phyloP scores from a whole-genome alignment of 2,113 vertebrate species.

The Actinemys pallida region DNA sequence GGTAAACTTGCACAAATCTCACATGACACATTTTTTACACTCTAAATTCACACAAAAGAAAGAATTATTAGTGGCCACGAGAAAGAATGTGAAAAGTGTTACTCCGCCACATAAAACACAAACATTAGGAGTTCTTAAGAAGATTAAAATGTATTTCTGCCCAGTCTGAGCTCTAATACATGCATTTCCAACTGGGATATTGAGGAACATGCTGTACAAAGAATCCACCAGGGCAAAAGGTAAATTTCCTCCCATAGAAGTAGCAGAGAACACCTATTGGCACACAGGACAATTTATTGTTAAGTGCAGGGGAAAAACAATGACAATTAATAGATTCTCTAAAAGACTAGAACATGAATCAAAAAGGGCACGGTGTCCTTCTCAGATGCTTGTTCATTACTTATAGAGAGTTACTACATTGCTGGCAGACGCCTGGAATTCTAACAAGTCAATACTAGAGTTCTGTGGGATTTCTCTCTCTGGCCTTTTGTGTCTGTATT shows the following conservation, averaged over 20 bases:
- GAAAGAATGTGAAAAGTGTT: background rate
- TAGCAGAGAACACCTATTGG: constrained; percentile 1
- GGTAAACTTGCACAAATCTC: background rate
- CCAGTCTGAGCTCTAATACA: background rate
- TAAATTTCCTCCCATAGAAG: background rate
- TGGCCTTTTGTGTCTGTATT: constrained; percentile 32
- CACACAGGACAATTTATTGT: constrained; percentile 13
- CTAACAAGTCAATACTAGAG: constrained; percentile 40
- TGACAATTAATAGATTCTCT: background rate
- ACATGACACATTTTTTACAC: background rate
- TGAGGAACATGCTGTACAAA: background rate
- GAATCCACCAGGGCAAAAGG: background rate
- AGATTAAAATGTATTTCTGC: background rate
- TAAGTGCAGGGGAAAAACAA: constrained; percentile 14
- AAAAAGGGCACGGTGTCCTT: constrained; percentile 47
- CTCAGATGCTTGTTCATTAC: constrained; percentile 24
- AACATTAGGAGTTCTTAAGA: background rate
- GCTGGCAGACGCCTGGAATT: constrained; percentile 44
- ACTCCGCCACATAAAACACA: background rate
- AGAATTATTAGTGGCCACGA: background rate
- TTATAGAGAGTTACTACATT: constrained; percentile 57
- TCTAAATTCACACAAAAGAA: background rate
- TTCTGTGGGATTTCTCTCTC: constrained; percentile 32
- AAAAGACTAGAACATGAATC: background rate
- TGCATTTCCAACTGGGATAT: background rate